Percentiles rank a stretch among this genome's conserved stretches.
phyloP scores from a whole-genome alignment of 2,888 invertebrate genomes.

The Nowickia ferox region DNA sequence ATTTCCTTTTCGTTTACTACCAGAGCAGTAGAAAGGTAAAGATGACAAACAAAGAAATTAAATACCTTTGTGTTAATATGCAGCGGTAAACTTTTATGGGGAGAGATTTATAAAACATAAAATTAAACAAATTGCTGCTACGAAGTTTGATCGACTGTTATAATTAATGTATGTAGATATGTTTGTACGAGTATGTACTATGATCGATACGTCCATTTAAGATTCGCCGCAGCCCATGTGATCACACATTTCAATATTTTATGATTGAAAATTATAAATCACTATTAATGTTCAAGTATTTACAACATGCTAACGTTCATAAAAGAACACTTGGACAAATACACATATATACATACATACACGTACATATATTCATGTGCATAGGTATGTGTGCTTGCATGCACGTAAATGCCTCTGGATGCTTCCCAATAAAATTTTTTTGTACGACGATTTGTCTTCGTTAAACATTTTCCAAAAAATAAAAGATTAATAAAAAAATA shows the following conservation, averaged over 20 bases:
- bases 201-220: background rate
- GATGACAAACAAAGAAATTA: background rate
- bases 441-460: conserved; percentile 62
- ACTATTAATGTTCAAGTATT: conserved; percentile 61
- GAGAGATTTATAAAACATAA: too few relatives aligned
- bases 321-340: background rate
- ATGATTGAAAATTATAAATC: conserved; percentile 61
- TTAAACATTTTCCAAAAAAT: conserved; percentile 45
- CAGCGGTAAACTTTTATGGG: too few relatives aligned
- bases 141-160: background rate
- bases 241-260: conserved; percentile 46
- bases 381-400: too few relatives aligned
- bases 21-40: background rate
- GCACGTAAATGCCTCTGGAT: background rate
- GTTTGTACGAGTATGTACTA: too few relatives aligned
- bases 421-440: conserved; percentile 1
- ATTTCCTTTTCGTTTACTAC: background rate
- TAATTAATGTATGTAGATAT: background rate
- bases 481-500: conserved; percentile 42
- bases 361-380: too few relatives aligned
- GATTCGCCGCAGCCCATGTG: background rate
- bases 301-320: background rate
- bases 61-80: too few relatives aligned
- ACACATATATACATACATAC: background rate
- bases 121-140: background rate